Conservation (phyloP, 2,888 invertebrate genomes). For the Baronia brevicornis region DNA sequence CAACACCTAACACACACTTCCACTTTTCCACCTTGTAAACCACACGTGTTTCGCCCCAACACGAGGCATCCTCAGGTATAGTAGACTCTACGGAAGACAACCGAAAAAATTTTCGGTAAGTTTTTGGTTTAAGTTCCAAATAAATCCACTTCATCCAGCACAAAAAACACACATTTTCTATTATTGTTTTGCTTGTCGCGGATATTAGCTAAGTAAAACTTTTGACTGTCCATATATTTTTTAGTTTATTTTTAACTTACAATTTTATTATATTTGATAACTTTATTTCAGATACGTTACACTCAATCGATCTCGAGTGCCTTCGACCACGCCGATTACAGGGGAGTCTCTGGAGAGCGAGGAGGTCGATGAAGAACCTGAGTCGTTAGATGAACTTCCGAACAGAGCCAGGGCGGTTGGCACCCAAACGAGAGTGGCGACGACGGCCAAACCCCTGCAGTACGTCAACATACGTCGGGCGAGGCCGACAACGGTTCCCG, state of each 20-base stretch:
- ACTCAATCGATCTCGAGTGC: conserved; percentile 78
- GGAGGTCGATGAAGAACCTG: conserved; percentile 33
- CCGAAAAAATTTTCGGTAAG: too few species aligned
- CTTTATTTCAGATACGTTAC: conserved; percentile 66
- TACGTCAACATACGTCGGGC: conserved; percentile 84
- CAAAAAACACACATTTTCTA: too few species aligned
- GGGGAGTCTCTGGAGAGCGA: conserved; percentile 34
- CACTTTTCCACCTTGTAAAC: too few species aligned
- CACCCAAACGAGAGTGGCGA: conserved; percentile 31
- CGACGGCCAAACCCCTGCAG: conserved; percentile 66
- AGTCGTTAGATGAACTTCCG: conserved; percentile 27
- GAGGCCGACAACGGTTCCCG: conserved; percentile 56
- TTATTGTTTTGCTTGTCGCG: too few species aligned
- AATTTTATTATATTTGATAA: conserved; percentile 4
- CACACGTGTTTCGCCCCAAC: too few species aligned
- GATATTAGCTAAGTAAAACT: background rate
- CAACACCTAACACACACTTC: too few species aligned
- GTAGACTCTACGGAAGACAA: too few species aligned
- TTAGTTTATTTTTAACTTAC: background rate
- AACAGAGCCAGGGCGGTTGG: conserved; percentile 34
- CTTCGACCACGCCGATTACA: conserved; percentile 59
- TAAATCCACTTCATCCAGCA: too few species aligned
- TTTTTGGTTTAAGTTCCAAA: too few species aligned
- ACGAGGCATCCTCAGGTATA: too few species aligned
- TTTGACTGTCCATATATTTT: conserved; percentile 1